Conservation (phyloP, 2,888 invertebrate genomes). For the Ecdyonurus torrentis region DNA sequence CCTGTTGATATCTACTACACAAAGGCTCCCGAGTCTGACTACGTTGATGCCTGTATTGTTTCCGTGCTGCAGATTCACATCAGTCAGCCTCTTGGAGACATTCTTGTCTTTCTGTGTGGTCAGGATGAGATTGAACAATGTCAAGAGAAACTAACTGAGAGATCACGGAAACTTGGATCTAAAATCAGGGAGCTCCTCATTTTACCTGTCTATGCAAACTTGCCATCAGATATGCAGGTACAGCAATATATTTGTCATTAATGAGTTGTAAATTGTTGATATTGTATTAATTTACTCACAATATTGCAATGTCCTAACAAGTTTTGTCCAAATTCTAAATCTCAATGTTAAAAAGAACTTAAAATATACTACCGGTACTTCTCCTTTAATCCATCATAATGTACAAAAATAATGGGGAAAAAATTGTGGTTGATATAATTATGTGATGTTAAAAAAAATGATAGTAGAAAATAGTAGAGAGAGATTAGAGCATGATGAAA, state of each 20-base stretch:
- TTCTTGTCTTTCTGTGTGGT: conserved; percentile 90
- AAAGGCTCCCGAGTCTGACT: conserved; percentile 98
- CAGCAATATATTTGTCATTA: too few species aligned
- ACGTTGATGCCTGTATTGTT: conserved; percentile 95
- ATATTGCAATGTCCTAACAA: too few species aligned
- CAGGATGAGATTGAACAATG: conserved; percentile 77
- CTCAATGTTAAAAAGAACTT: too few species aligned
- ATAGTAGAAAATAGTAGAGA: too few species aligned
- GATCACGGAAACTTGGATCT: conserved; percentile 62
- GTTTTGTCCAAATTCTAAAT: too few species aligned
- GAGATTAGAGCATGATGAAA: too few species aligned
- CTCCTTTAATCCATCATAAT: too few species aligned
- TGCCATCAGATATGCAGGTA: conserved; percentile 85
- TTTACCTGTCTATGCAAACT: conserved; percentile 92
- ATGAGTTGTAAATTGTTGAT: too few species aligned
- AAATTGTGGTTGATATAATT: too few species aligned
- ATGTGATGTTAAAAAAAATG: too few species aligned
- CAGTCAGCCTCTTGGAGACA: conserved; percentile 89
- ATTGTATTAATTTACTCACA: too few species aligned
- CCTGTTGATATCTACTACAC: conserved; percentile 99
- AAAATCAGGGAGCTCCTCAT: conserved; percentile 86
- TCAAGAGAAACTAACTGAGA: conserved; percentile 72
- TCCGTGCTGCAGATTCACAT: conserved; percentile 96
- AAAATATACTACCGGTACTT: too few species aligned
- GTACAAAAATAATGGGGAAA: not conserved